Base-by-base conservation (phyloP, 37 sponge, comb jelly and placozoan species). In the Dysidea cf. avara region DNA sequence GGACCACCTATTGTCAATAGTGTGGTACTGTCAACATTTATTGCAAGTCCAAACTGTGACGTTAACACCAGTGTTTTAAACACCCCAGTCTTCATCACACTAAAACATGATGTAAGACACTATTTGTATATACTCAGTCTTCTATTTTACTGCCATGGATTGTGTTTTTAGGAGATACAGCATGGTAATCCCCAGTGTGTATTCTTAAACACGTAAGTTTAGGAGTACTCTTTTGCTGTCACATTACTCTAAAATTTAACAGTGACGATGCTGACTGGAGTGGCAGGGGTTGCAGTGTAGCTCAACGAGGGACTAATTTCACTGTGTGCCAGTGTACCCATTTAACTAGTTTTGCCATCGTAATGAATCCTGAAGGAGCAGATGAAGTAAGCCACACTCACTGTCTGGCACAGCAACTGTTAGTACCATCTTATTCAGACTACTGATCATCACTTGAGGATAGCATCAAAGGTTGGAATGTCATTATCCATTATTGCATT, bases 321-420 rank as follows among this genome's bases (percentile, higher is more conserved):
- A 90, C 91, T 25, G 85, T 83, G 21, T 90, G 91, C 32, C 17
- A 80, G 33, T 90, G 91, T 31, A 67, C 51, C 30, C 91, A 90
- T 38, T 64, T 90, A 39, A 90, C 91, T 51, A 84, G 78, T 33
- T 90, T 90, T 67, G 91, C 86, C 20, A 73, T 90, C 4, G 58
- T 90, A 39, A 81, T 78, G 82, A 84, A 76, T 68, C 91, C 86
- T 14, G 59, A 81, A 0, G 69, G 68, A 64, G 38, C 54, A 0
- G 63, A 33, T 7, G 80, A 39, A 11, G 5, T 25, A 7, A 35
- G 33, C 4, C 65, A 75, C 5, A 35, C 35, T 4, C 33, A 29
- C 33, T 7, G 37, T 13, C 4, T 28, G 30, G 21, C 4, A n/a
- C 34, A 20, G 7, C 21, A 24, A 25, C 31, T 3, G 25, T 61